Evolutionary conservation across 2,888 invertebrate genomes (phyloP).

Genomic region (Lepeophtheirus nordmannii): DNA sequence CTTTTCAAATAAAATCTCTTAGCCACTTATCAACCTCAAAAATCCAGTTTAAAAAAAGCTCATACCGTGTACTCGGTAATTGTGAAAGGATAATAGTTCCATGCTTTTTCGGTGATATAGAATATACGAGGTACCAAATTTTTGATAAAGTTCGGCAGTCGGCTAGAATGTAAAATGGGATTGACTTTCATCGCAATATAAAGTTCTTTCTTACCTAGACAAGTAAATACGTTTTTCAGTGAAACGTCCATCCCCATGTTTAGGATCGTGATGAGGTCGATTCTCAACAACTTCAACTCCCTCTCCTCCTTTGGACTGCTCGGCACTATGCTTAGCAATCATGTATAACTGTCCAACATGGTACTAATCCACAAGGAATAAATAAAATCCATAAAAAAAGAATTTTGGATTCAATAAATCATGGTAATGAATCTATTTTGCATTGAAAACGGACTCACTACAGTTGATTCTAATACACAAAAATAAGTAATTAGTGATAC

Average conservation of each 20-base stretch:
- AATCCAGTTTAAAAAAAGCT: not conserved
- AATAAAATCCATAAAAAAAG: constrained; percentile 3
- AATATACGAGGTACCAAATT: constrained; percentile 65
- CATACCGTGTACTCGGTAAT: constrained; percentile 64
- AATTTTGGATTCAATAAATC: not conserved
- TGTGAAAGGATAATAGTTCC: constrained; percentile 86
- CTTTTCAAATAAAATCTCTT: not conserved
- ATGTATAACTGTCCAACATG: constrained; percentile 80
- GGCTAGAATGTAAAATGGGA: constrained; percentile 43
- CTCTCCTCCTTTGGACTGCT: constrained; percentile 74
- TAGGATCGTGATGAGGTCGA: constrained; percentile 56
- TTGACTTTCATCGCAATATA: constrained; percentile 26
- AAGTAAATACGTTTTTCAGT: constrained; percentile 72
- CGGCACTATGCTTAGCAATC: constrained; percentile 82
- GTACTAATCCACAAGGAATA: constrained; percentile 47
- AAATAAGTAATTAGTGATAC: too few relatives aligned
- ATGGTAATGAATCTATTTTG: not conserved
- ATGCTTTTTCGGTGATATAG: constrained; percentile 81
- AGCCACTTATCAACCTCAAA: not conserved
- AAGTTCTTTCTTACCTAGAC: not conserved
- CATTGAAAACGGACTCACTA: too few relatives aligned
- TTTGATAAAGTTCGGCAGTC: constrained; percentile 70
- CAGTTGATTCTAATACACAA: too few relatives aligned
- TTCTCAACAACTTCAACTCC: constrained; percentile 82
- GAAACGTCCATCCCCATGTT: constrained; percentile 66